These are phyloP conservation scores for Ochropleura plecta DNA, from an alignment of 2,888 invertebrate species.

Conservation along the genomic window DNA sequence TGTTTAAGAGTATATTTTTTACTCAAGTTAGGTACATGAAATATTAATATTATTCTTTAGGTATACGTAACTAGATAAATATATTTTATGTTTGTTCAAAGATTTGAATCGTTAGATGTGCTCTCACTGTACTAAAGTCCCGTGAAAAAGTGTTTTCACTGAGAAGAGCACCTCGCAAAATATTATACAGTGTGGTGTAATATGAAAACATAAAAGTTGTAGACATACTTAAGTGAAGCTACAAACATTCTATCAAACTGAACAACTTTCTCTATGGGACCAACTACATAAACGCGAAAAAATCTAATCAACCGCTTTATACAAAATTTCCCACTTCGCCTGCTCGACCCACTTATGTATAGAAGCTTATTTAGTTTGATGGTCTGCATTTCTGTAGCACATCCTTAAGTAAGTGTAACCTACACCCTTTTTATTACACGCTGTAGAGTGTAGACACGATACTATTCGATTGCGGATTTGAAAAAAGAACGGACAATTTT, in stretches of 20 bases:
- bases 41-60: slow-evolving; percentile 13
- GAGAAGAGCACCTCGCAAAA: not conserved
- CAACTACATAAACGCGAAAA: not conserved
- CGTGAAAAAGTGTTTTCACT: not conserved
- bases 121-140: not conserved
- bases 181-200: not conserved
- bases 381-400: not conserved
- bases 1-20: slow-evolving; percentile 10
- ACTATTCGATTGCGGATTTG: not conserved
- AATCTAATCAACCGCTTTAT: not conserved
- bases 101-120: slow-evolving; percentile 9
- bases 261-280: not conserved
- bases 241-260: not conserved
- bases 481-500: not conserved
- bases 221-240: not conserved
- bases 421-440: not conserved
- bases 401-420: not conserved
- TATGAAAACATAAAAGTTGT: not conserved
- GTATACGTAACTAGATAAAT: slow-evolving; percentile 9
- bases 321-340: not conserved
- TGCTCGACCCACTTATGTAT: not conserved
- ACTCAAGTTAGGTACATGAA: slow-evolving; percentile 31
- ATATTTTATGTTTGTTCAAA: not conserved
- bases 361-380: not conserved
- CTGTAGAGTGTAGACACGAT: not conserved